Conservation (phyloP, 1,140 invertebrate species). For the Macrobrachium nipponense region DNA sequence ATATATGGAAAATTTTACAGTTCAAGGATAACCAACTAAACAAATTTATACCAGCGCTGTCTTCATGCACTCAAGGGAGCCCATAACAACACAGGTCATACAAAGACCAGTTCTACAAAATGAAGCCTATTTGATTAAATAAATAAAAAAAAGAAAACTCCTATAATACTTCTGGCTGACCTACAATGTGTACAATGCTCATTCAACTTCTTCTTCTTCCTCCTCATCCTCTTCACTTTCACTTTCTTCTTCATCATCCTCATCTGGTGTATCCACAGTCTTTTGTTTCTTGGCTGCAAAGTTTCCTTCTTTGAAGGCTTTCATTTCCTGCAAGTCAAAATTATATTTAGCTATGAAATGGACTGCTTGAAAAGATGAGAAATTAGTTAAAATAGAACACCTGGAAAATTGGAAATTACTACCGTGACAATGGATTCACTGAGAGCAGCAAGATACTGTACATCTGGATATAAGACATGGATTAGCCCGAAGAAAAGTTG, state of each 20-base stretch:
- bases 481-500: too few relatives aligned
- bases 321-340: conserved; percentile 37
- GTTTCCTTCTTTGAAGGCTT: conserved; percentile 47
- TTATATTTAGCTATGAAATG: neutral
- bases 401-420: too few relatives aligned
- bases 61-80: neutral
- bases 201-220: conserved; percentile 57
- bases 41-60: too few relatives aligned
- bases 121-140: neutral
- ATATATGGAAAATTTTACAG: too few relatives aligned
- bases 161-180: conserved; percentile 42
- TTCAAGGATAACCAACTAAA: too few relatives aligned
- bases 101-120: neutral
- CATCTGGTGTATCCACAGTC: conserved; percentile 15
- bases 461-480: too few relatives aligned
- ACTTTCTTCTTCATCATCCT: conserved; percentile 51
- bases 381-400: too few relatives aligned
- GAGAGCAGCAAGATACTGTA: too few relatives aligned
- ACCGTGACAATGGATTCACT: too few relatives aligned
- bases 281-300: conserved; percentile 47
- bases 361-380: too few relatives aligned
- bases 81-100: conserved; percentile 5
- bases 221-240: conserved; percentile 44
- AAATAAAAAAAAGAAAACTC: conserved; percentile 25
- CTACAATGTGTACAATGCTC: conserved; percentile 21